Conservation (phyloP, 2,888 invertebrate genomes). For the Panzeria rudis region DNA sequence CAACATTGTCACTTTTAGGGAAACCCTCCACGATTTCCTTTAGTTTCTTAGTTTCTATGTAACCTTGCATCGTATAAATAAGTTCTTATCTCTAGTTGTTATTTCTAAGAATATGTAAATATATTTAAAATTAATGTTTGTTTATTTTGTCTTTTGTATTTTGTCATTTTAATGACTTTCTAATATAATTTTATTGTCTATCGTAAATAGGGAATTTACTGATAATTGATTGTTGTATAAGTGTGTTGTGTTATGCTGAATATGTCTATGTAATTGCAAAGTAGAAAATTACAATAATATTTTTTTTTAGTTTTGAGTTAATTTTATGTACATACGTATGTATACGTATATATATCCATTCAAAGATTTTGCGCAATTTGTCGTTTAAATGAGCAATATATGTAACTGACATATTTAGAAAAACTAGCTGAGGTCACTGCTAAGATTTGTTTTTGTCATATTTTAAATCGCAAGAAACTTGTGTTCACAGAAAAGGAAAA, state of each 20-base stretch:
- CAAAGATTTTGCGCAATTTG: too few species aligned
- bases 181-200: constrained; percentile 67
- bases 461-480: too few species aligned
- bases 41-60: not conserved
- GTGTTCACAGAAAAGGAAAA: too few species aligned
- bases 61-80: not conserved
- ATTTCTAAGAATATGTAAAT: too few species aligned
- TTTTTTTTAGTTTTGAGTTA: constrained; percentile 1
- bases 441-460: too few species aligned
- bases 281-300: constrained; percentile 29
- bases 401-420: too few species aligned
- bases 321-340: not conserved
- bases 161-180: constrained; percentile 68
- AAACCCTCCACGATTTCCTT: too few species aligned
- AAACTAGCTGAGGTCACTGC: too few species aligned
- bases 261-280: not conserved
- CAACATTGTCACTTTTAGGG: too few species aligned
- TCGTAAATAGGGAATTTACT: constrained; percentile 68
- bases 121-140: constrained; percentile 32
- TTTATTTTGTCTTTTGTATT: constrained; percentile 52
- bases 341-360: not conserved
- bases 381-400: too few species aligned
- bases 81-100: constrained; percentile 4
- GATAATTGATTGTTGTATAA: constrained; percentile 69
- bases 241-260: constrained; percentile 55